Evolutionary conservation across 1,140 invertebrate genomes (phyloP), one percentile per base, ranked within the genome.

Genomic region (Choristoneura fumiferana): DNA sequence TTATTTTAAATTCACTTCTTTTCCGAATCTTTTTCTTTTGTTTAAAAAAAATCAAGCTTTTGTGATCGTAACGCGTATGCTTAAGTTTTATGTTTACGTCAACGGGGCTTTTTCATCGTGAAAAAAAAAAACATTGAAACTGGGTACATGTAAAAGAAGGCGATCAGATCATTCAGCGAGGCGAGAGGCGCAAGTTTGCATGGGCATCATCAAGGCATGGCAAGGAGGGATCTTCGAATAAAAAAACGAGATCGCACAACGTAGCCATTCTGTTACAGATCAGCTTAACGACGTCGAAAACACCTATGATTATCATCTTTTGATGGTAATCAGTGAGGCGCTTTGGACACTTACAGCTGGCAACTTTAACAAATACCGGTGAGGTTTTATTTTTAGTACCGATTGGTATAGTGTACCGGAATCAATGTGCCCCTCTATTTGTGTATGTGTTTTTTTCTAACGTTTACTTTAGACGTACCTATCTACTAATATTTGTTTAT

Each of bases 271-370:
- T 89, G 87, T 89, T 89, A 80, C 87, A 89, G 87, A 87, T 87
- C 84, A 87, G 84, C 83, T 82, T 87, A 86, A 86, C 87, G 75
- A 87, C 87, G 78, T 87, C 84, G 82, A 89, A 87, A 87, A 87
- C 87, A 81, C 87, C 87, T 60, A 89, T 89, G 87, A 87, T 89
- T 81, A 87, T 89, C 81, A 89, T 89, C 81, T 87, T 89, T 87
- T 89, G 87, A 89, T 89, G 83, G 74, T 85, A 79, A 75, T 85
- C 73, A 69, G 76, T 82, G 81, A 76, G 81, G 77, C 76, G 82
- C 78, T 82, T 81, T 81, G 82, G 84, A 86, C 80, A 73, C 66
- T 66, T 65, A 76, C 76, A 65, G 77, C 84, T 84, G 83, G 75
- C 82, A 74, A 76, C 83, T 76, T 71, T 43, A 75, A 74, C 57